Evolutionary conservation across 2,113 vertebrate genomes (phyloP).

Genomic region (Zosterops japonicus): DNA sequence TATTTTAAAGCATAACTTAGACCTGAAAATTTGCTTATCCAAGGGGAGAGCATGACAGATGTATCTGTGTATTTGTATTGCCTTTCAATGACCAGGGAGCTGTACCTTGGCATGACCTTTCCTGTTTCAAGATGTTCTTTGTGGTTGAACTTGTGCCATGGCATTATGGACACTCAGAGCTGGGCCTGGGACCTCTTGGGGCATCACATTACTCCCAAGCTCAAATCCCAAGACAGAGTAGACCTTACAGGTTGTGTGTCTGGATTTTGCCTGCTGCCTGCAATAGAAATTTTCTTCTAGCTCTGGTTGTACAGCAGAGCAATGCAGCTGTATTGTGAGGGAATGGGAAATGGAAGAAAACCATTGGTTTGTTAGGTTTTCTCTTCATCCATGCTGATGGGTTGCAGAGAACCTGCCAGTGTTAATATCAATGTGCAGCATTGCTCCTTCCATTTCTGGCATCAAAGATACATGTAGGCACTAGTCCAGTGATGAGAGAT

Average conservation of each 20-base stretch:
- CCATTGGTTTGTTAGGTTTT: neutral
- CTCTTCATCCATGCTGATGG: neutral
- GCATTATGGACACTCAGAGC: neutral
- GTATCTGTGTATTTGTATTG: neutral
- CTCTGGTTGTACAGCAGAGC: neutral
- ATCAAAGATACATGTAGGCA: neutral
- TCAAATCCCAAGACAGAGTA: neutral
- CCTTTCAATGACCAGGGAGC: fast-evolving
- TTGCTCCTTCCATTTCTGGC: neutral
- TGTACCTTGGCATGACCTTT: neutral
- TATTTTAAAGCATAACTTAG: neutral
- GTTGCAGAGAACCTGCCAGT: neutral
- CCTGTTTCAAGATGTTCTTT: neutral
- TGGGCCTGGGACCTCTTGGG: neutral
- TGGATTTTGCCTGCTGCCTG: neutral
- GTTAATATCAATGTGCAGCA: neutral
- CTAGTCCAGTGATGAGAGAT: neutral
- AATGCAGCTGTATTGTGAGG: no score
- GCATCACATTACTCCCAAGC: neutral
- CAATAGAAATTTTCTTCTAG: neutral
- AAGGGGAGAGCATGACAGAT: neutral
- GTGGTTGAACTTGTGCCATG: neutral
- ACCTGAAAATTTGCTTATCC: neutral
- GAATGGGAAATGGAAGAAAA: neutral
- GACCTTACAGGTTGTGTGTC: fast-evolving